A percentile compares a stretch with the other conserved stretches of the same genome.
phyloP scores from a whole-genome alignment of 2,113 vertebrate genomes.

The Callaeas wilsoni region DNA sequence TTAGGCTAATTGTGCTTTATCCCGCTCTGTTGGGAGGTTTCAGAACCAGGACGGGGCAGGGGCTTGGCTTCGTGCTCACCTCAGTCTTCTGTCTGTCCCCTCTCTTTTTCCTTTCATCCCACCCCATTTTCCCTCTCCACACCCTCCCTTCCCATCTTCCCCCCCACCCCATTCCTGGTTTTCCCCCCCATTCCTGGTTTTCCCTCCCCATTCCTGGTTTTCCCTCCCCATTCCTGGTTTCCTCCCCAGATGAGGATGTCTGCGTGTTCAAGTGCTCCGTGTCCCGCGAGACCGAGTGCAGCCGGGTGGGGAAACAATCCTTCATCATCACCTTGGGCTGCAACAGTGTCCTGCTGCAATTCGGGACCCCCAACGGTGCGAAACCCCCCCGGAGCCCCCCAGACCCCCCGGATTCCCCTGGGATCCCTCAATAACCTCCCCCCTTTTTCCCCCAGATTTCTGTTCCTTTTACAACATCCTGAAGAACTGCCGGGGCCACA shows the following conservation, averaged over 20 bases:
- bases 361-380: not conserved
- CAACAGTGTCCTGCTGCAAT: not conserved
- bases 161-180: no score
- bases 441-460: slow-evolving; percentile 88
- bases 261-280: not conserved
- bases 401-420: no score
- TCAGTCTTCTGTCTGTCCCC: not conserved
- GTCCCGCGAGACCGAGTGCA: not conserved
- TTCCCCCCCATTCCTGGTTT: not conserved
- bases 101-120: not conserved
- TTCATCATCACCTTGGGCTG: not conserved
- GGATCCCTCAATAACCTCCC: no score
- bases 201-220: not conserved
- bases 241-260: not conserved
- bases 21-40: not conserved
- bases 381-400: not conserved
- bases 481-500: slow-evolving; percentile 87
- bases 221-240: no score
- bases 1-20: not conserved
- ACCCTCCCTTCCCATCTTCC: no score
- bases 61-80: not conserved
- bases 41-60: not conserved
- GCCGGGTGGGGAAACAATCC: not conserved
- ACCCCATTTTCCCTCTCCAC: not conserved
- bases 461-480: slow-evolving; percentile 95